Percentiles rank a stretch among this genome's conserved stretches.
Conservation (phyloP, 2,797 vertebrate species). For the Streptopelia turtur region DNA sequence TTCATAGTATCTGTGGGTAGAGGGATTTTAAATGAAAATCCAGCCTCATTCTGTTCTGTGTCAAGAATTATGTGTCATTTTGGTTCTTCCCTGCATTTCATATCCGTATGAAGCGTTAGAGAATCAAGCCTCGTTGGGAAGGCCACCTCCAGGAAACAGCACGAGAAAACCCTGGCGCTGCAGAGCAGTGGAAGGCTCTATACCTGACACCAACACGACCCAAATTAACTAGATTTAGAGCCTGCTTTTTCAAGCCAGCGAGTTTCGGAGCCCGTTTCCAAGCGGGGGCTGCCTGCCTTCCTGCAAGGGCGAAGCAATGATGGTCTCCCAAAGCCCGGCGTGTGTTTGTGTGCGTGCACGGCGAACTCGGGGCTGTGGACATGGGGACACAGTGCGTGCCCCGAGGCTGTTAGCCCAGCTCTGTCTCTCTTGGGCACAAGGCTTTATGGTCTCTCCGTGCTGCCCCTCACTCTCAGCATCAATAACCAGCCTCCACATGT, state of each 20-base stretch:
- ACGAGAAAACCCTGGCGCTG: background rate
- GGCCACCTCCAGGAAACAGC: background rate
- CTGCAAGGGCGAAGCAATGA: accelerated
- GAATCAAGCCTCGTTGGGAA: background rate
- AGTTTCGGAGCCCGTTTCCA: background rate
- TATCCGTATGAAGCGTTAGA: constrained; percentile 8
- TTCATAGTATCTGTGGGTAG: constrained; percentile 43
- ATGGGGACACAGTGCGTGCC: background rate
- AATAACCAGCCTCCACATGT: accelerated
- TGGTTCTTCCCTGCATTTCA: background rate
- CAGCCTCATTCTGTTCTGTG: constrained; percentile 27
- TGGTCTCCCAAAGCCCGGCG: background rate
- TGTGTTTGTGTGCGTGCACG: too few relatives aligned
- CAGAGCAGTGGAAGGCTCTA: background rate
- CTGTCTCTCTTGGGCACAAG: background rate
- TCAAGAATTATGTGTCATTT: constrained; percentile 46
- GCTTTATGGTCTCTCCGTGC: accelerated
- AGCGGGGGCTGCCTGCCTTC: background rate
- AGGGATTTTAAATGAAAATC: constrained; percentile 63
- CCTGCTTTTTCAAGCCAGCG: background rate
- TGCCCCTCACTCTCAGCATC: background rate
- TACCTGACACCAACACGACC: background rate
- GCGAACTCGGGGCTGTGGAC: accelerated
- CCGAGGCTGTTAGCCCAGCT: background rate
- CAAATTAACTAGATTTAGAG: background rate